phyloP scores from a whole-genome alignment of 2,888 invertebrate species.

The Synanthedon myopaeformis region DNA sequence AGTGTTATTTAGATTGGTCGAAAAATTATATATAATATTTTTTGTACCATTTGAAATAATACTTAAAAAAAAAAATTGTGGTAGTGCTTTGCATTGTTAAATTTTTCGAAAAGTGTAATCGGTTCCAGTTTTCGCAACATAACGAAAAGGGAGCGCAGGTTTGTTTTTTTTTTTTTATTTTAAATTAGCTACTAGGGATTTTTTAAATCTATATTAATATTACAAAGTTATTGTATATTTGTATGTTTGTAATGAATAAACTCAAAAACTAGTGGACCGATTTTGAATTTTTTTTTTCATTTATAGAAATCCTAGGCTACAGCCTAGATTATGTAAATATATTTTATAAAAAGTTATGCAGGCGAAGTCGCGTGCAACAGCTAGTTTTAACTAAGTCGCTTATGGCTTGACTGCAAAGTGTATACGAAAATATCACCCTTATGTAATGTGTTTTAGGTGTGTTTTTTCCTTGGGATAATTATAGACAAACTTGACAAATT shows the following conservation, averaged over 20 bases:
- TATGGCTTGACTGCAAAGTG: too few species aligned
- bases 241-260: not conserved
- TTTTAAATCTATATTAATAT: constrained; percentile 1
- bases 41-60: constrained; percentile 21
- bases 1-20: constrained; percentile 22
- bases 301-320: too few species aligned
- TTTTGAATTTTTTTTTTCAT: too few species aligned
- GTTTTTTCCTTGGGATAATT: too few species aligned
- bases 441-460: too few species aligned
- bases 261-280: constrained; percentile 2
- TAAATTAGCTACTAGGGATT: constrained; percentile 2
- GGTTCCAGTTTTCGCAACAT: constrained; percentile 26
- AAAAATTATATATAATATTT: constrained; percentile 1
- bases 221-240: not conserved
- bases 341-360: too few species aligned
- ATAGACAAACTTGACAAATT: too few species aligned
- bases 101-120: constrained; percentile 14
- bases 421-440: too few species aligned
- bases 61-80: not conserved
- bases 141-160: constrained; percentile 21
- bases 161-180: constrained; percentile 4
- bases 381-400: not conserved
- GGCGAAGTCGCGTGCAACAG: not conserved
- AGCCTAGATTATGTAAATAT: too few species aligned
- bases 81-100: constrained; percentile 26